These are phyloP conservation scores for Eulemur rubriventer DNA, from an alignment of 2,797 vertebrate species.

Conservation along the genomic window DNA sequence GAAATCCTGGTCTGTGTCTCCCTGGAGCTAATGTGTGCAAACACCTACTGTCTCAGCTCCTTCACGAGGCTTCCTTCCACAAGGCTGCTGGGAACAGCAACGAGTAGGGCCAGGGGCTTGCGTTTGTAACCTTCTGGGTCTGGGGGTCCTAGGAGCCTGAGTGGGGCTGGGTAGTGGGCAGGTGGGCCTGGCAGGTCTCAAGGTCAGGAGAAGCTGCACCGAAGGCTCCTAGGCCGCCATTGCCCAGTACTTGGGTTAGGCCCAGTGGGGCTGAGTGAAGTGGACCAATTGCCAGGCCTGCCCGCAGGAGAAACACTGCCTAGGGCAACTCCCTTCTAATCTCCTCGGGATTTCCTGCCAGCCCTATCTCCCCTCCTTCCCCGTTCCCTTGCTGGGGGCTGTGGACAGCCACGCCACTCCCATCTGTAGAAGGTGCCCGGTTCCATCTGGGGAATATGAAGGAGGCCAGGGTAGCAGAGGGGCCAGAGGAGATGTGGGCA, in stretches of 20 bases:
- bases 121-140: background rate
- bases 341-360: slow-evolving; percentile 63
- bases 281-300: background rate
- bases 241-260: background rate
- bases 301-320: background rate
- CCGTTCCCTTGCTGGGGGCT: background rate
- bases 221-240: background rate
- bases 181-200: background rate
- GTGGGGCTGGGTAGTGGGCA: slow-evolving; percentile 21
- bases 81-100: slow-evolving; percentile 39
- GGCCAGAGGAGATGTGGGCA: background rate
- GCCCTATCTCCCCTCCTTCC: background rate
- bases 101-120: background rate
- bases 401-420: background rate
- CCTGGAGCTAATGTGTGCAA: slow-evolving; percentile 45
- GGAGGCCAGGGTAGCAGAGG: background rate
- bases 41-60: background rate
- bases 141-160: background rate
- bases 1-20: slow-evolving; percentile 59
- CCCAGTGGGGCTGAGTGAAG: slow-evolving; percentile 5
- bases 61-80: slow-evolving; percentile 16
- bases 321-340: slow-evolving; percentile 52
- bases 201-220: background rate
- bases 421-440: background rate
- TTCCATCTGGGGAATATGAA: background rate